Evolutionary conservation across 2,888 invertebrate genomes (phyloP).

Genomic region (Amphipyra berbera): DNA sequence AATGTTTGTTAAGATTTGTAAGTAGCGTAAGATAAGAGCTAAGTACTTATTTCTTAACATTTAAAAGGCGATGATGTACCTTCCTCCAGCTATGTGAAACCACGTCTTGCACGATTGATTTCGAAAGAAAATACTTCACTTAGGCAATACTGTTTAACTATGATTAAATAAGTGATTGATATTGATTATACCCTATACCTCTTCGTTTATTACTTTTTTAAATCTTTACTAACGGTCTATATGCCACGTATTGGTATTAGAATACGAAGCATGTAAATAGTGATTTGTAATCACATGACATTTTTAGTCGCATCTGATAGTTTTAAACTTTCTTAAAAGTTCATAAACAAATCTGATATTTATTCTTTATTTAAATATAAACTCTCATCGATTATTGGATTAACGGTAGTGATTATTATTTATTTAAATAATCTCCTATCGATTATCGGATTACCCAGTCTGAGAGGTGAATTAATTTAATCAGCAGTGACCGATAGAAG

Average conservation of each 20-base stretch:
- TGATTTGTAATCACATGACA: too few relatives aligned
- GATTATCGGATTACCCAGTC: not conserved
- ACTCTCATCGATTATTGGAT: not conserved
- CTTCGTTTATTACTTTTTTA: conserved; percentile 16
- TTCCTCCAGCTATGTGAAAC: conserved; percentile 29
- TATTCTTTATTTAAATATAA: not conserved
- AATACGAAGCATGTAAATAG: too few relatives aligned
- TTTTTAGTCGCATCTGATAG: too few relatives aligned
- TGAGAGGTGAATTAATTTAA: too few relatives aligned
- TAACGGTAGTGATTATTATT: not conserved
- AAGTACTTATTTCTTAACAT: too few relatives aligned
- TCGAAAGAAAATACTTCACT: conserved; percentile 57
- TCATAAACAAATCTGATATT: not conserved
- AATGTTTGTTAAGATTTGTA: too few relatives aligned
- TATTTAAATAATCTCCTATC: not conserved
- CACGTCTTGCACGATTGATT: conserved; percentile 59
- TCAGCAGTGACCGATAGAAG: not conserved
- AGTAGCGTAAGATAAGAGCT: too few relatives aligned
- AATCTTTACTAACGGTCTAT: too few relatives aligned
- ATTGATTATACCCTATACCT: conserved; percentile 31
- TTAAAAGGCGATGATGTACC: conserved; percentile 1
- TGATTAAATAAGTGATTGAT: conserved; percentile 53
- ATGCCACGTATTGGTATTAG: too few relatives aligned
- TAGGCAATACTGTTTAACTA: conserved; percentile 57
- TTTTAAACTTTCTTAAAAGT: not conserved